Conservation (phyloP, 2,888 invertebrate genomes). For the Cheilosia soror region DNA sequence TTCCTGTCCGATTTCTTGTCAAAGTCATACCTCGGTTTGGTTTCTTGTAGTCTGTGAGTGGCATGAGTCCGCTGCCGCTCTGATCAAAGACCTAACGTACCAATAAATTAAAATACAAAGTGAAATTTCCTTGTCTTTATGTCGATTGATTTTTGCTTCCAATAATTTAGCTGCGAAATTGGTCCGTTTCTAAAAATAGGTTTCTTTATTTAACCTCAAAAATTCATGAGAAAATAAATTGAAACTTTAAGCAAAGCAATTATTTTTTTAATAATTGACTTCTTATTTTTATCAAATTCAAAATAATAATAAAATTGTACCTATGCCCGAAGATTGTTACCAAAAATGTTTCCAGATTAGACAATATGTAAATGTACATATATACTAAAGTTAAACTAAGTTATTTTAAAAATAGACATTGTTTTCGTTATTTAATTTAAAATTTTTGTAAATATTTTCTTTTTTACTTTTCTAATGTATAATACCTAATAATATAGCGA, state of each 20-base stretch:
- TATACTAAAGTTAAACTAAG: conserved; percentile 26
- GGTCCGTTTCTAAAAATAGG: no score
- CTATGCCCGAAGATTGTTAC: conserved; percentile 3
- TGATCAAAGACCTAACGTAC: no score
- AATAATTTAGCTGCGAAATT: background rate
- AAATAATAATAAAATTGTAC: background rate
- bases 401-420: conserved; percentile 17
- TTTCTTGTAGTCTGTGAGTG: no score
- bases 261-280: no score
- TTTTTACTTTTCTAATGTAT: background rate
- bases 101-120: no score
- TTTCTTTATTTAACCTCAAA: no score
- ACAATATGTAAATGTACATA: conserved; percentile 49
- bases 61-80: no score
- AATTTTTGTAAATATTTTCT: background rate
- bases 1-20: no score
- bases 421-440: background rate
- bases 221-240: no score
- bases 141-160: background rate
- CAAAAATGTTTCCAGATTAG: conserved; percentile 46
- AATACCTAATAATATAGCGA: background rate
- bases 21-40: no score
- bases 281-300: background rate
- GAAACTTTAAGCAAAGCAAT: no score
- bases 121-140: background rate